Evolutionary conservation across 64 coral and sea anemone genomes (phyloP).

Genomic region (Stylophora pistillata): DNA sequence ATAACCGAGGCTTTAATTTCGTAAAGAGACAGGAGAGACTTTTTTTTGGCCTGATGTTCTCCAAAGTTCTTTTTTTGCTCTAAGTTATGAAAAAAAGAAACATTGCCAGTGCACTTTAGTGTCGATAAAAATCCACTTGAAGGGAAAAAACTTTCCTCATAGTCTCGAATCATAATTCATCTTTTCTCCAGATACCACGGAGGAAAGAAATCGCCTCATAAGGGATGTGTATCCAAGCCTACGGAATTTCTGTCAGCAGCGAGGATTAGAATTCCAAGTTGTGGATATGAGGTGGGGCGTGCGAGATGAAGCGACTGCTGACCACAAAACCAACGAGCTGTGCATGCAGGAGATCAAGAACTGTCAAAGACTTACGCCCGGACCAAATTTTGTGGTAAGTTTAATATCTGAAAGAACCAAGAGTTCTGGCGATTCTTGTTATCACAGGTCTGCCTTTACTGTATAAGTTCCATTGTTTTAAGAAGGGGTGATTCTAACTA

Average conservation of each 20-base stretch:
- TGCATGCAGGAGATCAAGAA: conserved; percentile 83
- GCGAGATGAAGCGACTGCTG: conserved; percentile 87
- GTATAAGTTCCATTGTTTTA: background rate
- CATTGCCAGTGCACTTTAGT: no score
- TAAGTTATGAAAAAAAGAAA: no score
- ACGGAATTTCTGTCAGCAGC: conserved; percentile 81
- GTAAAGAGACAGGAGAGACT: no score
- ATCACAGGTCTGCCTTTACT: background rate
- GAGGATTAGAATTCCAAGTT: conserved; percentile 81
- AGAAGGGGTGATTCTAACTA: background rate
- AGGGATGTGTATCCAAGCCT: conserved; percentile 91
- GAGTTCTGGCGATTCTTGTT: background rate
- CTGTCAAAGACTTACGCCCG: conserved; percentile 83
- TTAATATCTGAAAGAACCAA: background rate
- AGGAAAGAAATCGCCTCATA: conserved; percentile 88
- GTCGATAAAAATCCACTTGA: no score
- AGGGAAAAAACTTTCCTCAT: background rate
- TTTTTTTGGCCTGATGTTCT: no score
- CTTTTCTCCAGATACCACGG: conserved; percentile 67
- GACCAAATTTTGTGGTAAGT: conserved; percentile 90
- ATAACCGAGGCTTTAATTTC: no score
- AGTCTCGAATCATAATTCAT: background rate
- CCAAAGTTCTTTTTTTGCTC: no score
- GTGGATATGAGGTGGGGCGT: conserved; percentile 98
- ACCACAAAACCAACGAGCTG: conserved; percentile 89